Evolutionary conservation across 1,140 invertebrate genomes (phyloP).

Genomic region (Trichonephila clavata): DNA sequence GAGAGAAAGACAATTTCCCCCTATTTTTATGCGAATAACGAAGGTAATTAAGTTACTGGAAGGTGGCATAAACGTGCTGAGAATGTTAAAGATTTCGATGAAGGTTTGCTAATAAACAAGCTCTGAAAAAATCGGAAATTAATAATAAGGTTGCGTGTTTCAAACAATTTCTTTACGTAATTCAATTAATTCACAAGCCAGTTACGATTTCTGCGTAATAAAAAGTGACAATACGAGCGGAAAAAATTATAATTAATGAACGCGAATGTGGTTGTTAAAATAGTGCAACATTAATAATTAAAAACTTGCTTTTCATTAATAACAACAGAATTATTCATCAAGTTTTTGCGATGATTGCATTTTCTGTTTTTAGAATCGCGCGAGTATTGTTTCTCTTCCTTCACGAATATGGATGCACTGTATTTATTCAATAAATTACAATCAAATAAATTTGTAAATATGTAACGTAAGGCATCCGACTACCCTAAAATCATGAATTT

Average conservation of each 20-base stretch:
- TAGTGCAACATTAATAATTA: neutral
- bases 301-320: neutral
- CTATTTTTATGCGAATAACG: neutral
- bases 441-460: too few species aligned
- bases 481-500: too few species aligned
- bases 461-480: too few species aligned
- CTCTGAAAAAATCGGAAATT: neutral
- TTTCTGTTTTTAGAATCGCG: too few species aligned
- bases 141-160: neutral
- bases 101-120: neutral
- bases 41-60: neutral
- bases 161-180: neutral
- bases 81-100: neutral
- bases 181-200: constrained; percentile 1
- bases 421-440: too few species aligned
- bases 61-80: neutral
- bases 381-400: too few species aligned
- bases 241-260: constrained; percentile 11
- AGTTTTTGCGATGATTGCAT: too few species aligned
- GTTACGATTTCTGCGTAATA: neutral
- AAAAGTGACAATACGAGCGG: neutral
- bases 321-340: too few species aligned
- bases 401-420: too few species aligned
- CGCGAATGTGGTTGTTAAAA: neutral
- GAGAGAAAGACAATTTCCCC: neutral